phyloP scores from a whole-genome alignment of 1,140 invertebrate genomes.

The Melipona quadrifasciata region DNA sequence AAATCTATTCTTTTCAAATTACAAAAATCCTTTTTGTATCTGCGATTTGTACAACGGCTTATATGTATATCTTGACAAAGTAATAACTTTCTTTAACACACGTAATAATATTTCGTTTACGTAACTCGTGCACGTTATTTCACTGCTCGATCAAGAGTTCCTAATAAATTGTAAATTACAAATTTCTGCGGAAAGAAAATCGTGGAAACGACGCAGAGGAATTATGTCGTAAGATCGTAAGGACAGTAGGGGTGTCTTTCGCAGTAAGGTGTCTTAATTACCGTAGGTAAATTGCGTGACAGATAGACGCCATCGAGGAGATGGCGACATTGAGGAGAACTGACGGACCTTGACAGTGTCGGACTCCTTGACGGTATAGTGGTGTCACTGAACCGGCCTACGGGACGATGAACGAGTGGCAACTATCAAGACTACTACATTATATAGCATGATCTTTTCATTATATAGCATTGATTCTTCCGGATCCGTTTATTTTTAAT shows the following conservation, averaged over 20 bases:
- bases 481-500: neutral
- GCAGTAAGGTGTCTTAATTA: slow-evolving; percentile 68
- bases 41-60: too few relatives aligned
- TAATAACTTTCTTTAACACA: too few relatives aligned
- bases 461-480: neutral
- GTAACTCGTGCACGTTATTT: too few relatives aligned
- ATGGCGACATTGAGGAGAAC: slow-evolving; percentile 65
- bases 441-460: slow-evolving; percentile 14
- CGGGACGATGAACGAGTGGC: slow-evolving; percentile 53
- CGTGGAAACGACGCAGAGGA: neutral
- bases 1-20: too few relatives aligned
- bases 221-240: neutral
- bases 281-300: slow-evolving; percentile 70
- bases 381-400: slow-evolving; percentile 71
- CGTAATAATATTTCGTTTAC: too few relatives aligned
- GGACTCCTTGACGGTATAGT: slow-evolving; percentile 59
- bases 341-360: slow-evolving; percentile 74
- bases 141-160: too few relatives aligned
- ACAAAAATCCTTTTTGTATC: too few relatives aligned
- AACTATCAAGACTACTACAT: slow-evolving; percentile 63
- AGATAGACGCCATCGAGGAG: slow-evolving; percentile 65
- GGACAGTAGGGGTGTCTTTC: slow-evolving; percentile 56
- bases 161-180: too few relatives aligned
- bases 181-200: neutral
- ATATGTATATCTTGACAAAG: too few relatives aligned